Conservation (phyloP, 2,113 vertebrate genomes). For the Puma concolor region DNA sequence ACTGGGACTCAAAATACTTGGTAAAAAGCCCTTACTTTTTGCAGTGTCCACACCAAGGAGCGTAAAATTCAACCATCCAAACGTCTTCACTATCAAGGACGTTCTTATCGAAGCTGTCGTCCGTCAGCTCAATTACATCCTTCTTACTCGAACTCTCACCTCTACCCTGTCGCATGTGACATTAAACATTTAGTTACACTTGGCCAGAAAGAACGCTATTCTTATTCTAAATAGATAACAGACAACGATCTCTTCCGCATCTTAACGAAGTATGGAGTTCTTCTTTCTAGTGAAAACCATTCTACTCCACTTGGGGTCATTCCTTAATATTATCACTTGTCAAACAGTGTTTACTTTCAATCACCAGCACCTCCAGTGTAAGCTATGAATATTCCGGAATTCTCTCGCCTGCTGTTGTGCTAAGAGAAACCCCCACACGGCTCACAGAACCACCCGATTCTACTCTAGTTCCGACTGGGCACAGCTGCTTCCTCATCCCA, state of each 20-base stretch:
- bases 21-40: slow-evolving; percentile 91
- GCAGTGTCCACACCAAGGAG: slow-evolving; percentile 99
- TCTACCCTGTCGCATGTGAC: slow-evolving; percentile 82
- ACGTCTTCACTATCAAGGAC: slow-evolving; percentile 91
- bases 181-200: neutral
- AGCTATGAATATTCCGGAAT: slow-evolving; percentile 43
- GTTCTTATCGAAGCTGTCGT: slow-evolving; percentile 94
- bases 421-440: neutral
- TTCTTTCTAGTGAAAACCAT: neutral
- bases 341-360: slow-evolving; percentile 73
- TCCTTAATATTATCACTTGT: neutral
- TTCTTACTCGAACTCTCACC: slow-evolving; percentile 88
- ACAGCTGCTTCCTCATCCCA: neutral
- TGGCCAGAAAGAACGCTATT: neutral
- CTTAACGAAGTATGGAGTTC: neutral
- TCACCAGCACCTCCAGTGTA: slow-evolving; percentile 55
- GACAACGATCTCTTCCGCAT: neutral
- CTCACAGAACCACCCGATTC: neutral
- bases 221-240: fast-evolving
- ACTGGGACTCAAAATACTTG: fast-evolving
- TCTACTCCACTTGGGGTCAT: neutral
- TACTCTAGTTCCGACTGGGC: neutral
- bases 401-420: neutral
- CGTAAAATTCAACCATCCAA: slow-evolving; percentile 99
- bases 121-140: slow-evolving; percentile 95